phyloP scores from a whole-genome alignment of 2,888 invertebrate genomes.

The Drosophila birchii region DNA sequence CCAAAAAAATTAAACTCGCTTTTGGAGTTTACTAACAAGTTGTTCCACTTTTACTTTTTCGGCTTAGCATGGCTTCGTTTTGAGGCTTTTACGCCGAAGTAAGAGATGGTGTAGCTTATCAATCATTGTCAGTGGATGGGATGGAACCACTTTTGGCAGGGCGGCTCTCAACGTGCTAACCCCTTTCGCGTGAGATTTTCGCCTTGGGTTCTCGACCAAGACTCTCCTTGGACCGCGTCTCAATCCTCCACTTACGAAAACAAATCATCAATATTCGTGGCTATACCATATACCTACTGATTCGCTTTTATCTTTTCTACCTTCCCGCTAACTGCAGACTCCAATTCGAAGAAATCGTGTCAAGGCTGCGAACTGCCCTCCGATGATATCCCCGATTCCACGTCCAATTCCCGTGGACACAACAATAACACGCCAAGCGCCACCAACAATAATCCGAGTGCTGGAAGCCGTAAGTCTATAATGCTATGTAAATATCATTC shows the following conservation, averaged over 20 bases:
- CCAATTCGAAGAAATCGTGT: constrained; percentile 88
- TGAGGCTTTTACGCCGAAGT: constrained; percentile 64
- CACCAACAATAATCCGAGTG: constrained; percentile 89
- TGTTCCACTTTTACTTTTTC: constrained; percentile 77
- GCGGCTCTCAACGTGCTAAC: constrained; percentile 40
- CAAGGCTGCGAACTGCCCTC: constrained; percentile 92
- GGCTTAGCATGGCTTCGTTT: constrained; percentile 33
- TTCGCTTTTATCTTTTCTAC: constrained; percentile 47
- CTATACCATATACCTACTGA: constrained; percentile 46
- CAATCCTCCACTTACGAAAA: constrained; percentile 51
- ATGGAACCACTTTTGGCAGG: constrained; percentile 64
- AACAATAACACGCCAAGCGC: constrained; percentile 93
- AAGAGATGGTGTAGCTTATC: constrained; percentile 78
- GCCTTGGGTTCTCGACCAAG: constrained; percentile 29
- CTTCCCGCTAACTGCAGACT: constrained; percentile 82
- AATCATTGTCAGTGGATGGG: constrained; percentile 78
- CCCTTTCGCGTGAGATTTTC: constrained; percentile 56
- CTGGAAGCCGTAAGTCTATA: constrained; percentile 83
- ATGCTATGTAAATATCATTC: background rate
- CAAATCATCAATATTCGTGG: constrained; percentile 71
- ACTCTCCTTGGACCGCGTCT: constrained; percentile 30
- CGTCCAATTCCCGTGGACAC: constrained; percentile 88
- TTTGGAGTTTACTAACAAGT: constrained; percentile 46
- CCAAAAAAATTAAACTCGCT: constrained; percentile 23
- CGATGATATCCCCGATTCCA: constrained; percentile 89